These are phyloP conservation scores for Dicranocentrus wangi DNA, from an alignment of 2,888 invertebrate species.

Conservation along the genomic window DNA sequence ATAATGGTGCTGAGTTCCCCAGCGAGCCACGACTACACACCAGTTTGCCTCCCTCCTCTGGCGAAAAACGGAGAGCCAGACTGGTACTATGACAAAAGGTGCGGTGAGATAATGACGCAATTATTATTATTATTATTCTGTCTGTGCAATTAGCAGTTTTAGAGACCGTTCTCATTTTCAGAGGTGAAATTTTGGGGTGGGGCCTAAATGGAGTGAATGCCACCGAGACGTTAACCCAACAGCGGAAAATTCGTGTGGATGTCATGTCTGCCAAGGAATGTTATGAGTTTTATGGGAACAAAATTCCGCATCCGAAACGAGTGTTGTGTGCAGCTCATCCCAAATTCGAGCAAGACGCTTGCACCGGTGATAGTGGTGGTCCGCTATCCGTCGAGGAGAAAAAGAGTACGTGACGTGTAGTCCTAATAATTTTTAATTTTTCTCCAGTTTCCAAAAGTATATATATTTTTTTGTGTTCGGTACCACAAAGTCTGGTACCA, in stretches of 20 bases:
- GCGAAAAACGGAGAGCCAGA: slow-evolving; percentile 6
- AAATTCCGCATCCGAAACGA: slow-evolving; percentile 49
- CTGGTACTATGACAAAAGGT: slow-evolving; percentile 56
- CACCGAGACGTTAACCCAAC: slow-evolving; percentile 44
- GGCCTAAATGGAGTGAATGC: slow-evolving; percentile 46
- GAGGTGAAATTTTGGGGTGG: slow-evolving; percentile 66
- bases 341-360: slow-evolving; percentile 62
- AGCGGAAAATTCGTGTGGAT: slow-evolving; percentile 66
- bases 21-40: neutral
- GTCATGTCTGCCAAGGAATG: slow-evolving; percentile 61
- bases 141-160: too few species aligned
- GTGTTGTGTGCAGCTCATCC: slow-evolving; percentile 69
- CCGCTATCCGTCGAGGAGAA: slow-evolving; percentile 52
- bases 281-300: slow-evolving; percentile 46
- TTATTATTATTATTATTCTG: too few species aligned
- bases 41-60: slow-evolving; percentile 35
- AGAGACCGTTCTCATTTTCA: slow-evolving; percentile 21
- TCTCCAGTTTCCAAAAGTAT: too few species aligned
- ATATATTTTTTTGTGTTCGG: too few species aligned
- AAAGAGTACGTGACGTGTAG: too few species aligned
- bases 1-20: slow-evolving; percentile 23
- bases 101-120: slow-evolving; percentile 33
- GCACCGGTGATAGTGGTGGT: slow-evolving; percentile 56
- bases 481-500: slow-evolving; percentile 65
- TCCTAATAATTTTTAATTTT: too few species aligned